Percentiles rank a stretch among this genome's conserved stretches.
Conservation (phyloP, 2,888 invertebrate genomes). For the Sipunculus nudus region DNA sequence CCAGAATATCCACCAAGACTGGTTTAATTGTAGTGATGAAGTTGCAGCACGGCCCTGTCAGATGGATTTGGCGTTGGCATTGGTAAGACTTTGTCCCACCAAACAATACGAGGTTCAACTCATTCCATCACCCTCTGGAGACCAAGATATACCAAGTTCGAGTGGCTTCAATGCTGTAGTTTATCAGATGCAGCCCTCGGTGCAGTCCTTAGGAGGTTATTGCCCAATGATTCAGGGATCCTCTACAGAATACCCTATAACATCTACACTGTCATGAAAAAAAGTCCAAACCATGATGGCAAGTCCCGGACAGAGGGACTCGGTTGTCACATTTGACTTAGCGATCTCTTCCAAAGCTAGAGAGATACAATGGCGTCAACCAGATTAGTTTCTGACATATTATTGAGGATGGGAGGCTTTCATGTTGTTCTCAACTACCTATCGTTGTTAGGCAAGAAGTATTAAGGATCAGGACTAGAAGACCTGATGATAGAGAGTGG, state of each 20-base stretch:
- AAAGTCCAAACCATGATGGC: neutral
- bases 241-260: constrained; percentile 10
- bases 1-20: no score
- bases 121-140: no score
- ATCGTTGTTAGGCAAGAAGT: neutral
- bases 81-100: neutral
- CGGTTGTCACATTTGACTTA: constrained; percentile 13
- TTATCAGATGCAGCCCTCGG: neutral
- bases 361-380: constrained; percentile 11
- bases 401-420: constrained; percentile 16
- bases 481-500: constrained; percentile 8
- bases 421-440: constrained; percentile 8
- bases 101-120: constrained; percentile 1
- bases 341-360: constrained; percentile 17
- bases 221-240: neutral
- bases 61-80: constrained; percentile 4
- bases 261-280: neutral
- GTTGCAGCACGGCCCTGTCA: no score
- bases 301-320: constrained; percentile 1
- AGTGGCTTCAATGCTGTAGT: constrained; percentile 4
- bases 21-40: no score
- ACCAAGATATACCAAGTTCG: constrained; percentile 8
- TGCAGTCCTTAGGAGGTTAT: neutral
- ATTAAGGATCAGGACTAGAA: neutral
- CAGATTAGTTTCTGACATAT: neutral